Conservation (phyloP, 2,888 invertebrate species). For the Blera fallax region DNA sequence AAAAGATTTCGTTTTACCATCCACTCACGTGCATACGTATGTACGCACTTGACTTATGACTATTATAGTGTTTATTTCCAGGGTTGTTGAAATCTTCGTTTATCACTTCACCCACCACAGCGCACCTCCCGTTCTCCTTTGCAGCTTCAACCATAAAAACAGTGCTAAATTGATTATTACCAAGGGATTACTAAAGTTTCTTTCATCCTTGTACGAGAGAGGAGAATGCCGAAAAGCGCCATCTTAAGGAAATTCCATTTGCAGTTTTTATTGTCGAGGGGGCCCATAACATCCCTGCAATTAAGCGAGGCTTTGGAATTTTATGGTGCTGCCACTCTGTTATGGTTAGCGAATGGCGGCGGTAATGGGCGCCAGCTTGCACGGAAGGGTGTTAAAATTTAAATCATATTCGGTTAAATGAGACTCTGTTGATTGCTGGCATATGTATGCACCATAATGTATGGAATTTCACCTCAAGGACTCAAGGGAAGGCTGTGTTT, state of each 20-base stretch:
- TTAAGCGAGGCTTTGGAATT: constrained; percentile 9
- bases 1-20: constrained; percentile 43
- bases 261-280: background rate
- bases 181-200: constrained; percentile 33
- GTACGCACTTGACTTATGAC: constrained; percentile 50
- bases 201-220: background rate
- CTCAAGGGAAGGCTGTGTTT: background rate
- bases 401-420: background rate
- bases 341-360: background rate
- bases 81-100: constrained; percentile 7
- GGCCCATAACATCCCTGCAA: constrained; percentile 1
- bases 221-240: background rate
- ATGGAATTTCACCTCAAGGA: background rate
- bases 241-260: background rate
- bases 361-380: background rate
- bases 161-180: constrained; percentile 44
- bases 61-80: constrained; percentile 27
- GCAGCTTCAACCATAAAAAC: constrained; percentile 25
- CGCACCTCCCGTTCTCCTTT: background rate
- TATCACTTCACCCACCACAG: constrained; percentile 19
- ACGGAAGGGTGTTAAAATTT: background rate
- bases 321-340: background rate
- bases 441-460: background rate
- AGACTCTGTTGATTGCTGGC: background rate
- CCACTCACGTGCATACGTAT: constrained; percentile 52